A percentile compares a stretch with the other conserved stretches of the same genome.
phyloP scores from a whole-genome alignment of 2,797 vertebrate genomes.

The Pogonophryne albipinna region DNA sequence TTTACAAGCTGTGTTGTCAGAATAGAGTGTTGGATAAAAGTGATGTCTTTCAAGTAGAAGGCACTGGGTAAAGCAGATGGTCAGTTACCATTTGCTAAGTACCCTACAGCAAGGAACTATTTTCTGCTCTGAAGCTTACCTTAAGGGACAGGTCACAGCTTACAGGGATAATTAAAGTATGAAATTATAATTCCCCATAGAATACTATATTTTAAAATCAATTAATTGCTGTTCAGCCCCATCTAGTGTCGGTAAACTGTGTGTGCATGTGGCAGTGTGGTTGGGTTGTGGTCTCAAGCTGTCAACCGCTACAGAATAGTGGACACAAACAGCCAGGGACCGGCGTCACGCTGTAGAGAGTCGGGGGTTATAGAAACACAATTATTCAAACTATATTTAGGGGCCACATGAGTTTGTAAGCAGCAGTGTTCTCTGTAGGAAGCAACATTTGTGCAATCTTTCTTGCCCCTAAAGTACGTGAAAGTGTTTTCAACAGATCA shows the following conservation, averaged over 20 bases:
- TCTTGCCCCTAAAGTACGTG: background rate
- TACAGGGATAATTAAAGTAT: background rate
- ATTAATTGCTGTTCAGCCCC: constrained; percentile 18
- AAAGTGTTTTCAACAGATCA: background rate
- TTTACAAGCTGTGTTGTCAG: constrained; percentile 13
- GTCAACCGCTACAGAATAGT: constrained; percentile 96
- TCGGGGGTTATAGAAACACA: background rate
- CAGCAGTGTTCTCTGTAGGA: background rate
- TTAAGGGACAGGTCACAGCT: background rate
- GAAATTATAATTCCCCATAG: background rate
- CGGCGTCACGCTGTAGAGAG: constrained; percentile 62
- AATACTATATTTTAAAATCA: rapidly evolving
- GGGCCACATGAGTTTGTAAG: background rate
- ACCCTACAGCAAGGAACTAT: background rate
- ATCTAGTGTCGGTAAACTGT: constrained; percentile 48
- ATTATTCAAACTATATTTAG: background rate
- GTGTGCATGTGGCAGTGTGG: constrained; percentile 77
- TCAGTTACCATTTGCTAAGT: background rate
- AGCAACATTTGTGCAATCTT: background rate
- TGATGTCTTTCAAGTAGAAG: background rate
- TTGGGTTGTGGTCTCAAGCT: constrained; percentile 87
- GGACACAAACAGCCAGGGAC: constrained; percentile 88
- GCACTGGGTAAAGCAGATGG: background rate
- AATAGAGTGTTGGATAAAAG: background rate
- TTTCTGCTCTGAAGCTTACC: background rate